Percentiles rank a stretch among this genome's conserved stretches.
phyloP scores from a whole-genome alignment of 2,797 vertebrate species.

The Silurus aristotelis region DNA sequence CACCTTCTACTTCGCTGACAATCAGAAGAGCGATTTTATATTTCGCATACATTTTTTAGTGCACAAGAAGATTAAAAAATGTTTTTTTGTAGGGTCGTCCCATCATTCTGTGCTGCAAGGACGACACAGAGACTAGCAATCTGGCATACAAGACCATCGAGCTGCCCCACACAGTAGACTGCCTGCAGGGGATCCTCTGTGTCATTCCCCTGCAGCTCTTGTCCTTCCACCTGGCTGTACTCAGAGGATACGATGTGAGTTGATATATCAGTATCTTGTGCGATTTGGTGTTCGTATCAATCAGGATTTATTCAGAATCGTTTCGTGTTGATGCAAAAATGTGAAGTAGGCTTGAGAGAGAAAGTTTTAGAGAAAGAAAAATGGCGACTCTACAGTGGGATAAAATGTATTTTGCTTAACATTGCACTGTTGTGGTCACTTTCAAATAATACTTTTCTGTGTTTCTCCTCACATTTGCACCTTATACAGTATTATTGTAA shows the following conservation, averaged over 20 bases:
- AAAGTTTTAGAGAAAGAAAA: too few relatives aligned
- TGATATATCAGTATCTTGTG: neutral
- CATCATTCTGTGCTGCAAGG: constrained; percentile 88
- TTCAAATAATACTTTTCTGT: too few relatives aligned
- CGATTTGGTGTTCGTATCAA: neutral
- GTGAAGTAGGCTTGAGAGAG: too few relatives aligned
- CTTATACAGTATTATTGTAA: too few relatives aligned
- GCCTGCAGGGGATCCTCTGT: constrained; percentile 91
- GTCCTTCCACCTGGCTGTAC: constrained; percentile 94
- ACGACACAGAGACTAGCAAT: constrained; percentile 84
- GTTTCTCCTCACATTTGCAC: too few relatives aligned
- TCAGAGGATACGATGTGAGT: constrained; percentile 91
- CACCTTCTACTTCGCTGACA: neutral
- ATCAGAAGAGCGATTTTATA: neutral
- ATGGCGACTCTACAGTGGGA: too few relatives aligned
- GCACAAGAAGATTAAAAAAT: neutral
- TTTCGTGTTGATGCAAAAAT: neutral
- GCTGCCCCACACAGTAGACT: constrained; percentile 92
- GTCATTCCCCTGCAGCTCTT: constrained; percentile 92
- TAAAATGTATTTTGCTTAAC: too few relatives aligned
- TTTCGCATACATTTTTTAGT: neutral
- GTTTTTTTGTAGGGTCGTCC: constrained; percentile 81
- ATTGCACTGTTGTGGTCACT: too few relatives aligned
- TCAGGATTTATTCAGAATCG: neutral
- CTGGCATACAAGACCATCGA: constrained; percentile 88